Evolutionary conservation across 2,113 vertebrate genomes (phyloP).

Genomic region (Isichthys henryi): DNA sequence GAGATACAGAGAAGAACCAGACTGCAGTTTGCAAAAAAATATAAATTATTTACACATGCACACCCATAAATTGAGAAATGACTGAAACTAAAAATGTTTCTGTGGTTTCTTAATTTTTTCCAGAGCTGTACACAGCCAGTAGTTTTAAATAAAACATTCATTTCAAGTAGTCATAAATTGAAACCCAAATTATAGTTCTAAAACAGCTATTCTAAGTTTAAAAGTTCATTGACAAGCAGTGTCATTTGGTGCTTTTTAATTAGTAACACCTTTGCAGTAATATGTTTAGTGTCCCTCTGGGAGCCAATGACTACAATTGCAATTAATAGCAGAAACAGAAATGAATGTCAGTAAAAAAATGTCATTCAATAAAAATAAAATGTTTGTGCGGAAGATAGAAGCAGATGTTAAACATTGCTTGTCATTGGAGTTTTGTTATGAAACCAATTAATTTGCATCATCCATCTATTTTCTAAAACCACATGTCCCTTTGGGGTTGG

Average conservation of each 20-base stretch:
- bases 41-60: not conserved
- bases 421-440: not conserved
- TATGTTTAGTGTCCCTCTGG: not conserved
- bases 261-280: not conserved
- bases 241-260: not conserved
- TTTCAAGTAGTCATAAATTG: not conserved
- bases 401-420: not conserved
- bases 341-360: not conserved
- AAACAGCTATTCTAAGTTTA: not conserved
- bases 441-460: not conserved
- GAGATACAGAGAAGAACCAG: not conserved
- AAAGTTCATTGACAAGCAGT: not conserved
- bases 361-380: not conserved
- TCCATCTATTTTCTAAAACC: not conserved
- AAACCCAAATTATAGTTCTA: not conserved
- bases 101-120: too few species aligned
- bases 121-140: not conserved
- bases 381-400: not conserved
- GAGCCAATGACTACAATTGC: not conserved
- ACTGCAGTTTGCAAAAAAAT: not conserved
- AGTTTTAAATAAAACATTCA: not conserved
- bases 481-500: not conserved
- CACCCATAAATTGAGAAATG: not conserved
- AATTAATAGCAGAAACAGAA: not conserved
- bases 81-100: not conserved